Evolutionary conservation across 2,888 invertebrate species (phyloP).

Genomic region (Drosophila limbata): DNA sequence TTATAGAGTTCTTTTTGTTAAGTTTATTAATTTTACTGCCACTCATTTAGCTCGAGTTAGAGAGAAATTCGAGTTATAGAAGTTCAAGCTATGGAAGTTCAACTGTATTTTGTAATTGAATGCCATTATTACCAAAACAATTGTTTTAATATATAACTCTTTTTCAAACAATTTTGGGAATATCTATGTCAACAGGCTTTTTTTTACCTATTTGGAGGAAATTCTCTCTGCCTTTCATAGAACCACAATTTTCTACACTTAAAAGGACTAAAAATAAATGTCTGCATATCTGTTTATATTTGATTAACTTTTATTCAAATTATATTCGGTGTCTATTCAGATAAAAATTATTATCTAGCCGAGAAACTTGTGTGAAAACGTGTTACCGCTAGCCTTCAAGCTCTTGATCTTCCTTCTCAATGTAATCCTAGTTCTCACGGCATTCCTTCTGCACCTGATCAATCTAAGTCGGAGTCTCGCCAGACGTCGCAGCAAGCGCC

Average conservation of each 20-base stretch:
- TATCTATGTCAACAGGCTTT: not conserved
- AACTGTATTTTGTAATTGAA: too few species aligned
- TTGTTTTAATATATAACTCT: too few species aligned
- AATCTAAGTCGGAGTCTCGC: not conserved
- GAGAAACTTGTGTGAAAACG: not conserved
- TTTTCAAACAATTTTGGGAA: too few species aligned
- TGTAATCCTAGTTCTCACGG: not conserved
- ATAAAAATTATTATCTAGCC: not conserved
- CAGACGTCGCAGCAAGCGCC: constrained; percentile 13
- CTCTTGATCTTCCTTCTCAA: constrained; percentile 2
- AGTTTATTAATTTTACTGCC: too few species aligned
- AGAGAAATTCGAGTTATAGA: too few species aligned
- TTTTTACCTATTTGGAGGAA: not conserved
- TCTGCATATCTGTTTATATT: not conserved
- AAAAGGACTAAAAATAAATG: too few species aligned
- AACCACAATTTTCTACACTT: not conserved
- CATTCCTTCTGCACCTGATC: not conserved
- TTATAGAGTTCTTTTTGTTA: too few species aligned
- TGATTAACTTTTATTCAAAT: not conserved
- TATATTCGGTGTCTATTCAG: not conserved
- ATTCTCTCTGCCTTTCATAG: not conserved
- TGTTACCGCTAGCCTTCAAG: not conserved
- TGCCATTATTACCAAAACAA: too few species aligned
- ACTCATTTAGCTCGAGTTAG: too few species aligned
- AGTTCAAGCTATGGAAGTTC: too few species aligned